Evolutionary conservation across 1,140 invertebrate genomes (phyloP), one percentile per base, ranked within the genome.

Genomic region (Euborellia annulipes): DNA sequence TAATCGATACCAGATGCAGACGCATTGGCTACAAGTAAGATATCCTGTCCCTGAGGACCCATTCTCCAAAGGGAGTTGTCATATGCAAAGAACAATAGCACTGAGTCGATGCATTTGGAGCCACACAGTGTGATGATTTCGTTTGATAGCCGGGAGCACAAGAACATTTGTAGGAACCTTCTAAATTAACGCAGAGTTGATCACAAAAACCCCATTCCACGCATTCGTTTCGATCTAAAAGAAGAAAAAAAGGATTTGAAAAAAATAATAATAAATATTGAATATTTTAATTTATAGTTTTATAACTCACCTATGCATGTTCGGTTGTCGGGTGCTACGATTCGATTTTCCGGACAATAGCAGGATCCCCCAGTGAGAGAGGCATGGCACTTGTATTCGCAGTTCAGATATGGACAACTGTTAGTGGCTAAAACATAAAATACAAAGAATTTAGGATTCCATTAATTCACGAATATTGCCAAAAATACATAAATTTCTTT

Each of bases 121-220:
- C 78, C 2, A 69, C 64, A 60, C 85, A 90, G 36, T 74, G 69
- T 37, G 75, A 77, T 27, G 72, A 70, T 19, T 75, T 73, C 46
- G 68, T 68, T 22, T 86, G 61, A 60, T 87, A 94, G 11, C 85
- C 87, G 1, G 72, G 66, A 11, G 75, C 79, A 62, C 93, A 98
- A 11, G 76, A 75, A 62, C 93, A 98, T 1, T 65, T 72, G 61
- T 85, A 97, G 0, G 79, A 76, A 52, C 82, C 75, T 68, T 76
- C 75, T 0, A 76, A 82, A 60, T 97, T 96, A 3, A 78, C 73
- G 61, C 93, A 98, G 1, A 85, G 67, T 60, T 98, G 94, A 58
- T 97, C 90, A 64, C 93, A 98, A 60, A 79, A 90, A 13, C 90
- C 91, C 87, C 91, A 97, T 63, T 91, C 85, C 6, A 69, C 59